Conservation (phyloP, 2,888 invertebrate genomes). For the Macaria liturata region DNA sequence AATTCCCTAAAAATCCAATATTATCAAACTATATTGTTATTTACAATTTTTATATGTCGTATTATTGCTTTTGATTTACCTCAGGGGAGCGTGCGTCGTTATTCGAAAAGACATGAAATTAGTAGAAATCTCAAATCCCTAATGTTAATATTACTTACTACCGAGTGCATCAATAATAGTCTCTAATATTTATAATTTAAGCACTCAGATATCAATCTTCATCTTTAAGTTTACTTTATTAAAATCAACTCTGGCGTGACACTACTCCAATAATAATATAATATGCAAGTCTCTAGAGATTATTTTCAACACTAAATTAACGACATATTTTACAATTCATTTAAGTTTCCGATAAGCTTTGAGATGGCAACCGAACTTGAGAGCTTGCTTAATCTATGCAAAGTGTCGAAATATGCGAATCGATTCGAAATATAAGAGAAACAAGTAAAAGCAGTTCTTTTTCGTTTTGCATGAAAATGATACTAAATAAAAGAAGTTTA, state of each 20-base stretch:
- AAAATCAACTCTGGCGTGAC: constrained; percentile 67
- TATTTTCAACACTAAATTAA: constrained; percentile 70
- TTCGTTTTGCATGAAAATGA: constrained; percentile 42
- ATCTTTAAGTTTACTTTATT: constrained; percentile 57
- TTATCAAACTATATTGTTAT: constrained; percentile 81
- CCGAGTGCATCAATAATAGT: constrained; percentile 72
- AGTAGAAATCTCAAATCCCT: constrained; percentile 78
- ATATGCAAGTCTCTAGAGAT: constrained; percentile 68
- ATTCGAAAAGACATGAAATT: constrained; percentile 70
- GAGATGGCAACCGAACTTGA: constrained; percentile 55
- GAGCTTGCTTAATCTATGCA: constrained; percentile 21
- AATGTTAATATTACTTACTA: constrained; percentile 70
- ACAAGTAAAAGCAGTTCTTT: constrained; percentile 37
- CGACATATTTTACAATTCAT: constrained; percentile 62
- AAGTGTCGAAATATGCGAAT: constrained; percentile 35
- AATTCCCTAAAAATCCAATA: constrained; percentile 79
- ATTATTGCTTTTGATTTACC: constrained; percentile 82
- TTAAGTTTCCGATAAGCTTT: constrained; percentile 49
- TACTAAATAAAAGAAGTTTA: constrained; percentile 62
- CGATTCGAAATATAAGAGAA: constrained; percentile 39
- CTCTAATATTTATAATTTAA: constrained; percentile 74
- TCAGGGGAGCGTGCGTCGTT: constrained; percentile 79
- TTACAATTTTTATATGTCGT: constrained; percentile 82
- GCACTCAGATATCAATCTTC: constrained; percentile 75
- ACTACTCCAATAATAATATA: constrained; percentile 65